Percentiles rank a stretch among this genome's conserved stretches.
These are phyloP conservation scores for Bambusicola thoracicus DNA, from an alignment of 2,113 vertebrate genomes.

Conservation along the genomic window DNA sequence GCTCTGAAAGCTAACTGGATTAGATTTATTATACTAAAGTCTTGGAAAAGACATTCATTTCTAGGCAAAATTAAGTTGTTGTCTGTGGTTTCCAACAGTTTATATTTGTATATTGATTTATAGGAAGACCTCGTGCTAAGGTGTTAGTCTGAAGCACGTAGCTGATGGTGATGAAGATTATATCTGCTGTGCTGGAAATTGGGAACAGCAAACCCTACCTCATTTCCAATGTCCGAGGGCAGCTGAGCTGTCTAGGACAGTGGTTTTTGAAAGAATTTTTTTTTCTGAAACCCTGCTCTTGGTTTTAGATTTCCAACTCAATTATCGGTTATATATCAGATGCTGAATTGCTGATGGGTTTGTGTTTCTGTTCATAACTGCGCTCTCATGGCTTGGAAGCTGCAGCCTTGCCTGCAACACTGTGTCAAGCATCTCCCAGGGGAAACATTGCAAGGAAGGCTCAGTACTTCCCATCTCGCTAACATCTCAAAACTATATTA, in stretches of 20 bases:
- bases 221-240: neutral
- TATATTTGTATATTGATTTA: neutral
- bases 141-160: neutral
- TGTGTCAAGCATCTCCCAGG: neutral
- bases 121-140: neutral
- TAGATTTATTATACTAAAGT: neutral
- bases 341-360: neutral
- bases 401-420: neutral
- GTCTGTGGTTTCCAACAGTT: neutral
- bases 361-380: neutral
- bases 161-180: neutral
- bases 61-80: neutral
- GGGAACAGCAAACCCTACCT: neutral
- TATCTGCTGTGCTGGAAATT: neutral
- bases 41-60: neutral
- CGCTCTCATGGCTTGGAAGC: neutral
- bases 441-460: neutral
- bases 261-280: neutral
- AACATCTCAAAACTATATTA: neutral
- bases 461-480: neutral
- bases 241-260: neutral
- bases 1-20: conserved; percentile 30
- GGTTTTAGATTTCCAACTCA: neutral
- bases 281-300: neutral
- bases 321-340: neutral